Evolutionary conservation across 2,888 invertebrate species (phyloP).

Genomic region (Diarsia mendica): DNA sequence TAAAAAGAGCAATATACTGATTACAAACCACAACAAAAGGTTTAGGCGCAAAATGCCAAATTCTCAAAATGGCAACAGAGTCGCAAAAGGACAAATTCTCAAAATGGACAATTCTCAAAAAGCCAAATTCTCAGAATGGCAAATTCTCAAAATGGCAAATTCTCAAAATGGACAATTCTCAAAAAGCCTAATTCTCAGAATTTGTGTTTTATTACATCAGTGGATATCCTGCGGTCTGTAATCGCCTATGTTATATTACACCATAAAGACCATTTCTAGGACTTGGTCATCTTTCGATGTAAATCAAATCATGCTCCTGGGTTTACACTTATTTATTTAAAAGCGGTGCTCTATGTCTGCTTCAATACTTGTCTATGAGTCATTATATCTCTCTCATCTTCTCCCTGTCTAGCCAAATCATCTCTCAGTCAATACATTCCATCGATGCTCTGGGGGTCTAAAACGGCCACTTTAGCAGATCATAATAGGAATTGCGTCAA

Average conservation of each 20-base stretch:
- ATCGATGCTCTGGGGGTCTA: neutral
- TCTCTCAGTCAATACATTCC: neutral
- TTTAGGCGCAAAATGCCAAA: too few relatives aligned
- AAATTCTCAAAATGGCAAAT: too few relatives aligned
- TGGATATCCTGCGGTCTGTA: slow-evolving; percentile 12
- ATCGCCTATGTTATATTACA: slow-evolving; percentile 3
- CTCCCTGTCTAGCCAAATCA: neutral
- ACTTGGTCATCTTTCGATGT: neutral
- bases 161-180: too few relatives aligned
- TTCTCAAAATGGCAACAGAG: too few relatives aligned
- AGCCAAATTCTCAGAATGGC: too few relatives aligned
- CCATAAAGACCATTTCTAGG: neutral
- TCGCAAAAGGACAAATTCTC: too few relatives aligned
- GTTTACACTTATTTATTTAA: neutral
- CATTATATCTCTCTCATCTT: neutral
- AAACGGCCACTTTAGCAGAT: too few relatives aligned
- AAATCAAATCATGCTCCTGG: neutral
- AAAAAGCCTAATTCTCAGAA: too few relatives aligned
- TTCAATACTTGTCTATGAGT: neutral
- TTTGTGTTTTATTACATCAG: slow-evolving; percentile 15
- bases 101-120: too few relatives aligned
- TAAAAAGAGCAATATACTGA: slow-evolving; percentile 10
- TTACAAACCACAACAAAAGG: slow-evolving; percentile 27
- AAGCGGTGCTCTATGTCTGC: neutral
- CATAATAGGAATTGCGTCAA: too few relatives aligned